Percentiles rank a stretch among this genome's conserved stretches.
Evolutionary conservation across 2,113 vertebrate genomes (phyloP).

Genomic region (Cyanoramphus novaezelandiae): DNA sequence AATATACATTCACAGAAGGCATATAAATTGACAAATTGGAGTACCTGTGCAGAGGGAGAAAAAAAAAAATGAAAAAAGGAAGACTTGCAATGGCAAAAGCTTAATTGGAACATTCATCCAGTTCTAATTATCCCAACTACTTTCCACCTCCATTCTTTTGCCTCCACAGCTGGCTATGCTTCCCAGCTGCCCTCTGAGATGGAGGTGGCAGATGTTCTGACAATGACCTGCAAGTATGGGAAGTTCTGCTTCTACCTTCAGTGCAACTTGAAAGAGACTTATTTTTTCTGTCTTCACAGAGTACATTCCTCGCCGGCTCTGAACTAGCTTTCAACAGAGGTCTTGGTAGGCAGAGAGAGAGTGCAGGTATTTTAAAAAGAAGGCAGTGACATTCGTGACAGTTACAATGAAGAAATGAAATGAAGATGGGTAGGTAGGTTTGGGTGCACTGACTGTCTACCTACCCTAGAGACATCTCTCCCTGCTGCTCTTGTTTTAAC

Average conservation of each 20-base stretch:
- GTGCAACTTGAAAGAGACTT: background rate
- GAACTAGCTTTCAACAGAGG: background rate
- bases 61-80: background rate
- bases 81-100: background rate
- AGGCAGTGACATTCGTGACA: background rate
- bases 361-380: background rate
- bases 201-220: background rate
- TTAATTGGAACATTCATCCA: background rate
- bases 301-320: background rate
- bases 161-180: background rate
- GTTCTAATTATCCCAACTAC: background rate
- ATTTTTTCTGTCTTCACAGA: background rate
- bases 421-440: background rate
- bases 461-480: background rate
- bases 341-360: background rate
- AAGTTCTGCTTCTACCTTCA: background rate
- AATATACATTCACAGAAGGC: background rate
- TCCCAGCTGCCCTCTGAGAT: too few species aligned
- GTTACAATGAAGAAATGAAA: background rate
- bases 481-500: background rate
- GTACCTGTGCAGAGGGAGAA: background rate
- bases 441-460: background rate
- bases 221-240: accelerated
- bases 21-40: background rate
- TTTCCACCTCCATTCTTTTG: background rate